Evolutionary conservation across 2,888 invertebrate genomes (phyloP), one percentile per base, ranked within the genome.

Genomic region (Pseudococcus longispinus): DNA sequence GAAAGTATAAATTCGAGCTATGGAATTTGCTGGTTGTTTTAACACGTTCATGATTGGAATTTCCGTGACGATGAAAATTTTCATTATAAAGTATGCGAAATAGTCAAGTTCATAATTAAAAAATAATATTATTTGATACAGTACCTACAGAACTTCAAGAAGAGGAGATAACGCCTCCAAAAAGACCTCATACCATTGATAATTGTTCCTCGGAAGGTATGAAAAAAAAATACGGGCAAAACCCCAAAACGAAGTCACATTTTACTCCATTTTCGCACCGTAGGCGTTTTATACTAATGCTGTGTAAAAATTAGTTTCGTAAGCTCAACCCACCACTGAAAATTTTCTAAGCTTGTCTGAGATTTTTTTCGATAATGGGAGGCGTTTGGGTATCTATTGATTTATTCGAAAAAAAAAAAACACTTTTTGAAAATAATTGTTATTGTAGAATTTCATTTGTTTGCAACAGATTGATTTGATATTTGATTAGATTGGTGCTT

Each of bases 141-240:
- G 86, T 86, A 44, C 86, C 86, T 29, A 26, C 86, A 77, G 86
- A 86, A 77, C 46, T 86, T 77, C 86, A 74, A 86, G 86, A 86
- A 26, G 86, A 86, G 74, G 86, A 86, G 20, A 74, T 86, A 55
- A 37, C 46, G 26, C 86, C 86, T 65, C 88, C 87, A 87, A 88
- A 88, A 87, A 90, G 91, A 89, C 91, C 92, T 90, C 91, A 91
- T 90, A 91, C 92, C 89, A 91, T 91, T 90, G 91, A 91, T 91
- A 91, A 91, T 90, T 91, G 91, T 90, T 91, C 91, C 90, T 80
- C 77, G 23, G 91, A 91, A 92, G 92, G 92, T 92, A 92, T 91
- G 90, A 88, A 88, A 89, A 89, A 60, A 89, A 70, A 70, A 29
- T 29, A 29, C 18, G 70, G 70, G 29, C 29, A 70, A 88, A 85